phyloP scores from a whole-genome alignment of 2,888 invertebrate genomes.

The Notodonta ziczac region DNA sequence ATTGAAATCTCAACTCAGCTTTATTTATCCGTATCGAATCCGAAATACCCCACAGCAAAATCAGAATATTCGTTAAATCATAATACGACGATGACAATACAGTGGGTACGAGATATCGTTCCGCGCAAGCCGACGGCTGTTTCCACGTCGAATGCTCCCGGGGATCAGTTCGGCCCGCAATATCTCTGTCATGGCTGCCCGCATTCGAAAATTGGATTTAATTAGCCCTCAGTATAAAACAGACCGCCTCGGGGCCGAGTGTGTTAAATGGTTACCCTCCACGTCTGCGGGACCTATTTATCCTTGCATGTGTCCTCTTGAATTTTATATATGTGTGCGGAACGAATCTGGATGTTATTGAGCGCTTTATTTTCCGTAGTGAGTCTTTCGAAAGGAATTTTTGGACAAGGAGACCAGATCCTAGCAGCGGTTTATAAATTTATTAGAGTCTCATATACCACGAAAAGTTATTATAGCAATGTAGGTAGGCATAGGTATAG shows the following conservation, averaged over 20 bases:
- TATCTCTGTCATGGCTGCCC: conserved; percentile 61
- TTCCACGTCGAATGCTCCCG: conserved; percentile 32
- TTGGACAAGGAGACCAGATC: background rate
- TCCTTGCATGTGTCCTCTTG: background rate
- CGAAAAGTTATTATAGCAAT: no score
- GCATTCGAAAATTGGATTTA: conserved; percentile 72
- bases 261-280: conserved; percentile 40
- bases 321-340: background rate
- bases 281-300: conserved; percentile 35
- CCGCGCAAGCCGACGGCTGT: conserved; percentile 19
- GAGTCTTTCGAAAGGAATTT: background rate
- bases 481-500: background rate
- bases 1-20: no score
- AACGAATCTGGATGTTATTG: background rate
- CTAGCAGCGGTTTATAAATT: no score
- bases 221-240: conserved; percentile 60
- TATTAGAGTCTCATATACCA: no score
- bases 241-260: conserved; percentile 41
- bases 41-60: conserved; percentile 14
- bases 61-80: conserved; percentile 22
- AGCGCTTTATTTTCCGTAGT: background rate
- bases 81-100: conserved; percentile 19
- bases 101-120: conserved; percentile 12
- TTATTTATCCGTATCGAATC: background rate
- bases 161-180: conserved; percentile 42